Evolutionary conservation across 2,888 invertebrate genomes (phyloP).

Genomic region (Taphrorychus bicolor): DNA sequence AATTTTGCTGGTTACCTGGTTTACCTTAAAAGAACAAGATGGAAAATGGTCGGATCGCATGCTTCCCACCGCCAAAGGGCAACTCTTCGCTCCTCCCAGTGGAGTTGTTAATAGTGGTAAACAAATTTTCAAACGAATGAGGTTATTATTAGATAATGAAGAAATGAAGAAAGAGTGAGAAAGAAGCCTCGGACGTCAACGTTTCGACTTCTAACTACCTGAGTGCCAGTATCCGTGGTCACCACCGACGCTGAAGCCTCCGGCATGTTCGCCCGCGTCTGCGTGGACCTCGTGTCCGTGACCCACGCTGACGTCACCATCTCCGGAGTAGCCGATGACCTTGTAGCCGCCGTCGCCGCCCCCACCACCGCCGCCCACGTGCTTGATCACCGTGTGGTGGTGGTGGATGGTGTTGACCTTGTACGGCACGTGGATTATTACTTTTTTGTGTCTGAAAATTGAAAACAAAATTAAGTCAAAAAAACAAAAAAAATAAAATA

Average conservation of each 20-base stretch:
- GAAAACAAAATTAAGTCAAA: no score
- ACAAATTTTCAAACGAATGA: background rate
- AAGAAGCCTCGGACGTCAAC: background rate
- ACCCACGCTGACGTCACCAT: conserved; percentile 54
- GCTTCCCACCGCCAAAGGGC: background rate
- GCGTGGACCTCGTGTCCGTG: conserved; percentile 53
- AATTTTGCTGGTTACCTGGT: no score
- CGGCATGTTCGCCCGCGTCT: conserved; percentile 46
- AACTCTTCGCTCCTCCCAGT: background rate
- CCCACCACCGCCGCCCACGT: conserved; percentile 64
- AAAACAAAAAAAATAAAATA: conserved; percentile 16
- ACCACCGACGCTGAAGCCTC: conserved; percentile 49
- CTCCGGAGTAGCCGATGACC: conserved; percentile 72
- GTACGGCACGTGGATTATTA: conserved; percentile 80
- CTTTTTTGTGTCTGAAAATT: conserved; percentile 67
- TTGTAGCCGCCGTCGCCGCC: conserved; percentile 73
- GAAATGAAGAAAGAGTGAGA: conserved; percentile 7
- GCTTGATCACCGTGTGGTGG: conserved; percentile 79
- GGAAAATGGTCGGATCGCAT: conserved; percentile 14
- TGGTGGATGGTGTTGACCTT: conserved; percentile 80
- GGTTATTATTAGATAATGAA: background rate
- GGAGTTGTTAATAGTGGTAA: background rate
- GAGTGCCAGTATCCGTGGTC: conserved; percentile 48
- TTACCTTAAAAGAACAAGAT: conserved; percentile 22
- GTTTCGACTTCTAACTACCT: conserved; percentile 39